phyloP scores from a whole-genome alignment of 1,140 invertebrate species.

The Hylaeus volcanicus region DNA sequence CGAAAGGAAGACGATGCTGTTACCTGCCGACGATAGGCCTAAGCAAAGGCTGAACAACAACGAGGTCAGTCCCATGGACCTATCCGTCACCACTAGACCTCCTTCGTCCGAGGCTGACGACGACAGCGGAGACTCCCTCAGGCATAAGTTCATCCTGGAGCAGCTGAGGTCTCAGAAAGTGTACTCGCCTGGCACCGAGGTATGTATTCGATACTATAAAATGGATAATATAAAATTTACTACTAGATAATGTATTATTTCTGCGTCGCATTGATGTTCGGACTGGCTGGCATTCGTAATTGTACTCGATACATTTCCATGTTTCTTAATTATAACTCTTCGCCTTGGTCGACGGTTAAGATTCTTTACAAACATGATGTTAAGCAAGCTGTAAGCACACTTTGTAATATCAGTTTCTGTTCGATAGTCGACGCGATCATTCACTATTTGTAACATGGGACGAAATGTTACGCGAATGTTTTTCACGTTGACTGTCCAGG shows the following conservation, averaged over 20 bases:
- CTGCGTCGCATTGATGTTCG: no score
- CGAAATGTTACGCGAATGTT: background rate
- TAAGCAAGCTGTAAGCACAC: no score
- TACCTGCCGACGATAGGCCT: slow-evolving; percentile 68
- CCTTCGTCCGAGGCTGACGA: slow-evolving; percentile 76
- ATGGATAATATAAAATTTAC: no score
- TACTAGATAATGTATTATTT: no score
- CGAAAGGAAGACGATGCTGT: slow-evolving; percentile 75
- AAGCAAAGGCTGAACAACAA: slow-evolving; percentile 79
- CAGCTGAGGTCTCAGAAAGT: slow-evolving; percentile 77
- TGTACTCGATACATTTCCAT: slow-evolving; percentile 20
- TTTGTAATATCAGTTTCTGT: no score
- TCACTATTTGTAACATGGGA: no score
- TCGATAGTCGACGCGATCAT: background rate
- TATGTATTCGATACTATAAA: slow-evolving; percentile 47
- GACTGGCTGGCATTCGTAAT: slow-evolving; percentile 22
- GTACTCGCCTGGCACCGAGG: slow-evolving; percentile 76
- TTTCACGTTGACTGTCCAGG: slow-evolving; percentile 52
- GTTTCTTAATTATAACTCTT: no score
- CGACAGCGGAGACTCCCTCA: slow-evolving; percentile 77
- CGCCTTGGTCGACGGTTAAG: no score
- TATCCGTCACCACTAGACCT: slow-evolving; percentile 76
- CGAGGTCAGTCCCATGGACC: slow-evolving; percentile 78
- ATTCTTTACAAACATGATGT: no score
- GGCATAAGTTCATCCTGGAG: slow-evolving; percentile 78